These are phyloP conservation scores for Tragelaphus scriptus DNA, from an alignment of 2,113 vertebrate genomes.

Conservation along the genomic window DNA sequence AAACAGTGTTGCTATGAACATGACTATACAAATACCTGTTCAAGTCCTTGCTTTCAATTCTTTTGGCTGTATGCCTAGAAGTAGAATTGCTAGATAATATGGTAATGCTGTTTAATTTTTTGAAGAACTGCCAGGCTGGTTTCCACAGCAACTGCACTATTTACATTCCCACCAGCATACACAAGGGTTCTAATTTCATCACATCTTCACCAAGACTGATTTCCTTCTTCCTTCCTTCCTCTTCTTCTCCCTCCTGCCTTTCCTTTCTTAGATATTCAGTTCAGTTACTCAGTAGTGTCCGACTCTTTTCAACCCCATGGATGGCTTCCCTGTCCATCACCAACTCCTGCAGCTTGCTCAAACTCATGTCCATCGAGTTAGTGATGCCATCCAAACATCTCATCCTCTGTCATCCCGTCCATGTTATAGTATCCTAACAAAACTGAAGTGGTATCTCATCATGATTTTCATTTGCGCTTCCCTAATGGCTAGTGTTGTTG, in stretches of 20 bases:
- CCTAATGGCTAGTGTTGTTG: neutral
- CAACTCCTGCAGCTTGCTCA: neutral
- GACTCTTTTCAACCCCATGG: neutral
- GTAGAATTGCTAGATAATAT: neutral
- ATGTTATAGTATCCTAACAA: neutral
- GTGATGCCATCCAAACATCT: neutral
- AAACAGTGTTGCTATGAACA: neutral
- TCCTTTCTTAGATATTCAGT: neutral
- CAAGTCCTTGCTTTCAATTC: neutral
- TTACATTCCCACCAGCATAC: neutral
- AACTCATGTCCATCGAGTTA: neutral
- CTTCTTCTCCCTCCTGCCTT: neutral
- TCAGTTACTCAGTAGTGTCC: neutral
- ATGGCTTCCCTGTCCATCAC: neutral
- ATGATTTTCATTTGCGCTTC: conserved; percentile 9
- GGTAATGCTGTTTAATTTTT: conserved; percentile 8
- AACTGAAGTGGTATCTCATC: neutral
- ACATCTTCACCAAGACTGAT: neutral
- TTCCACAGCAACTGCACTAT: neutral
- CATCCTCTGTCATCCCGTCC: neutral
- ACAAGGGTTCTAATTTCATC: neutral
- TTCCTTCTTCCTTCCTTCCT: neutral
- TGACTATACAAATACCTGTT: neutral
- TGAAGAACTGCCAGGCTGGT: neutral
- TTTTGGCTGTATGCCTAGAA: neutral